phyloP scores from a whole-genome alignment of 2,797 vertebrate genomes.

The Anabacerthia variegaticeps region DNA sequence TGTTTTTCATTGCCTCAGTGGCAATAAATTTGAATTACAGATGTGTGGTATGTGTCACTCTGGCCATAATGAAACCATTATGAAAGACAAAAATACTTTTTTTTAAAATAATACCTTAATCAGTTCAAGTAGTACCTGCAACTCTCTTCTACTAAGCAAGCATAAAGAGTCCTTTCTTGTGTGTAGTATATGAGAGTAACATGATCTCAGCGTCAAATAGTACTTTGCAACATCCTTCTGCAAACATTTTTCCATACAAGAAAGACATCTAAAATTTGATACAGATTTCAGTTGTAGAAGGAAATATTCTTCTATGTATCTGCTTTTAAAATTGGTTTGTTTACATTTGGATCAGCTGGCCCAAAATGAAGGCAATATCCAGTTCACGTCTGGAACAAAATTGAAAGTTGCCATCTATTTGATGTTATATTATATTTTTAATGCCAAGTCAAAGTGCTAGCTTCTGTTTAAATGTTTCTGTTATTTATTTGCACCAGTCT shows the following conservation, averaged over 20 bases:
- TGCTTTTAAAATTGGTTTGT: background rate
- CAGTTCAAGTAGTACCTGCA: conserved; percentile 54
- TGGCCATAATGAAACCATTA: conserved; percentile 30
- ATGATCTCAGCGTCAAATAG: conserved; percentile 25
- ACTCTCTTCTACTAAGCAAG: conserved; percentile 40
- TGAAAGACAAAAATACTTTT: conserved; percentile 32
- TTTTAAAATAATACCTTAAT: conserved; percentile 62
- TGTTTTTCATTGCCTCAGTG: conserved; percentile 10
- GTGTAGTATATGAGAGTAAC: background rate
- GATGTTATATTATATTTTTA: background rate
- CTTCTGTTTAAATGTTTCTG: background rate
- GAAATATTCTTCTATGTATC: conserved; percentile 14
- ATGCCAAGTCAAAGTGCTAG: background rate
- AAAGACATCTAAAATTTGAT: conserved; percentile 10
- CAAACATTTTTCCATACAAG: background rate
- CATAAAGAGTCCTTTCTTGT: background rate
- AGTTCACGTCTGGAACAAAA: conserved; percentile 28
- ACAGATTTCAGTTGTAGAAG: background rate
- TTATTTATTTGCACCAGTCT: background rate
- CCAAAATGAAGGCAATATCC: background rate
- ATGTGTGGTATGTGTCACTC: conserved; percentile 16
- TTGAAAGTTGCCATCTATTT: background rate
- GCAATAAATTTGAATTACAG: conserved; percentile 61
- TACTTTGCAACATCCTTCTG: conserved; percentile 9
- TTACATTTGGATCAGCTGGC: background rate